Base-by-base conservation (phyloP, 2,888 invertebrate genomes). In the Busseola fusca region DNA sequence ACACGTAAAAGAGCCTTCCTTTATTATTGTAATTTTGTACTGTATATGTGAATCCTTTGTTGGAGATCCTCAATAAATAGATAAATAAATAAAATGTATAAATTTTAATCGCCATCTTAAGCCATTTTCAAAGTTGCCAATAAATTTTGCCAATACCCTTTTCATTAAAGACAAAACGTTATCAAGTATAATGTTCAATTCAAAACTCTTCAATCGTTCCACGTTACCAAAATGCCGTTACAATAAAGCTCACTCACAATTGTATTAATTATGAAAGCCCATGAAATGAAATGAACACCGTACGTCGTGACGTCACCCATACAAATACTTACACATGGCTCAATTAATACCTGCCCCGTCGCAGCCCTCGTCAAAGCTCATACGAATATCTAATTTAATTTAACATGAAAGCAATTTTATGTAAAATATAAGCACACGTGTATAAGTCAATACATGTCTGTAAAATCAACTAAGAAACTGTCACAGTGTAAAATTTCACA, bases 361-460 rank as follows among this genome's bases (percentile, higher is more conserved):
- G 57, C 59, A 76, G 87, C 89, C 89, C 89, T 89, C 89, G 88
- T 90, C 90, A 90, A 91, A 90, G 88, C 90, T 89, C 89, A 91
- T 90, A 91, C 91, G 92, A 92, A 92, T 91, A 91, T 89, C 87
- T 91, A 92, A 93, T 93, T 93, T 90, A 92, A 94, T 93, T 91
- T 88, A 85, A 90, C 91, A 91, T 90, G 91, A 93, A 93, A 94
- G 93, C 93, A 91, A 93, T 93, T 93, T 92, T 91, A 87, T 92
- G 91, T 90, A 88, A 92, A 91, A 91, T 90, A 91, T 89, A 88
- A 91, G 88, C 84, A 27, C 76, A 72, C 62, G 48, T 52, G 30
- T 62, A 65, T 48, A 71, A 64, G 63, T 79, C 70, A 68, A 74
- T 74, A 70, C 54, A 27, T 30, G 69, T 48, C n/a, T 58, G 40